A percentile compares a stretch with the other conserved stretches of the same genome.
Evolutionary conservation across 30 jellyfish, hydroid and myxozoan species (phyloP).

Genomic region (Turritopsis rubra): DNA sequence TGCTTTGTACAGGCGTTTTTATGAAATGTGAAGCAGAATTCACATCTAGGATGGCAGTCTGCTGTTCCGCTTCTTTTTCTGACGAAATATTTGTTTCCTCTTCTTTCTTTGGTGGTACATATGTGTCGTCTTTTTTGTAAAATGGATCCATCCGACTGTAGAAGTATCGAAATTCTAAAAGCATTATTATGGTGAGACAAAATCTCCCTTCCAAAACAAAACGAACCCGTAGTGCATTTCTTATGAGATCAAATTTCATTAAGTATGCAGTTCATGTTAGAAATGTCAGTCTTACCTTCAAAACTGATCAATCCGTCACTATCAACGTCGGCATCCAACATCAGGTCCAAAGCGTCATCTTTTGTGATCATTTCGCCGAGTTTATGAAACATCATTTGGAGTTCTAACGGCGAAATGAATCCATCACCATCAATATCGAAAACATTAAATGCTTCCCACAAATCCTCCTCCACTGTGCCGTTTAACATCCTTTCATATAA

Average conservation of each 20-base stretch:
- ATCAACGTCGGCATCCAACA: constrained; percentile 40
- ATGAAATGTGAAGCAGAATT: no score
- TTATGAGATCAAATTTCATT: background rate
- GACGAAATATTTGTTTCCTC: background rate
- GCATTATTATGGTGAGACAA: no score
- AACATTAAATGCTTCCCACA: constrained; percentile 58
- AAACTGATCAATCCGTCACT: constrained; percentile 74
- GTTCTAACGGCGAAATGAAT: constrained; percentile 45
- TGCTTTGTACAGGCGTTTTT: background rate
- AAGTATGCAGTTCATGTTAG: no score
- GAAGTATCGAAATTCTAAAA: background rate
- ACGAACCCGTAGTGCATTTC: background rate
- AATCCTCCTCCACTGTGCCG: constrained; percentile 73
- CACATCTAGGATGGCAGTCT: no score
- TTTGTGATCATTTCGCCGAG: constrained; percentile 55
- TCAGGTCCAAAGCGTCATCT: constrained; percentile 63
- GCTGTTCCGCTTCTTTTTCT: background rate
- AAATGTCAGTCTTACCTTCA: constrained; percentile 66
- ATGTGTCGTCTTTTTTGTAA: background rate
- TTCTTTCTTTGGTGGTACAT: background rate
- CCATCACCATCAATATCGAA: constrained; percentile 76
- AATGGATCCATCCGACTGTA: background rate
- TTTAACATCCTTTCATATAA: constrained; percentile 56
- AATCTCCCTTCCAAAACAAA: no score
- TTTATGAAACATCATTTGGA: constrained; percentile 34